Conservation (phyloP, 2,888 invertebrate genomes). For the Lysandra bellargus region DNA sequence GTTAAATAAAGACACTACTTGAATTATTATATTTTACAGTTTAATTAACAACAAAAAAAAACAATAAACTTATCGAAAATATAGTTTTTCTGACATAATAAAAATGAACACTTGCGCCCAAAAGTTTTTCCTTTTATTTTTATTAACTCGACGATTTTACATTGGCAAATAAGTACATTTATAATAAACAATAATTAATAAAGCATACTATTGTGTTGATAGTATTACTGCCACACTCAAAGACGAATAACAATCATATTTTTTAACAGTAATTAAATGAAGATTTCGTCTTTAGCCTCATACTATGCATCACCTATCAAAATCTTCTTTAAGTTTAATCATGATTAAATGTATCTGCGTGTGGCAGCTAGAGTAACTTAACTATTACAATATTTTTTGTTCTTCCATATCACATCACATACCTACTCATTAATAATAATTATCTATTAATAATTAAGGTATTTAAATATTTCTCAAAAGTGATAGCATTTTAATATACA, state of each 20-base stretch:
- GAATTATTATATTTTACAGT: background rate
- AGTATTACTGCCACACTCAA: background rate
- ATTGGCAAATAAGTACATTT: conserved; percentile 7
- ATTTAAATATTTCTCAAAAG: background rate
- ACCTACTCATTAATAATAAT: too few species aligned
- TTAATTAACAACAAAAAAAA: background rate
- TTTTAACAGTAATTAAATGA: too few species aligned
- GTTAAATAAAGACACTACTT: too few species aligned
- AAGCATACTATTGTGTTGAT: background rate
- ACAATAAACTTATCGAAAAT: background rate
- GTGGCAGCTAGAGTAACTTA: too few species aligned
- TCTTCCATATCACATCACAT: background rate
- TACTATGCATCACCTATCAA: too few species aligned
- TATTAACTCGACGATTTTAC: background rate
- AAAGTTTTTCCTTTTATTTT: background rate
- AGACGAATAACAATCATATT: too few species aligned
- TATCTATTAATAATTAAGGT: too few species aligned
- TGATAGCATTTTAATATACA: background rate
- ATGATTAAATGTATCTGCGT: too few species aligned
- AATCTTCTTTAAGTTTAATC: too few species aligned
- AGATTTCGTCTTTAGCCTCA: too few species aligned
- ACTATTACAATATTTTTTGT: conserved; percentile 1
- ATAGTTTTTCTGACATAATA: background rate
- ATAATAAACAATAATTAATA: background rate
- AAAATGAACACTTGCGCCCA: background rate